Evolutionary conservation across 1,140 invertebrate species (phyloP), one percentile per base, ranked within the genome.

Genomic region (Neelides sp.): DNA sequence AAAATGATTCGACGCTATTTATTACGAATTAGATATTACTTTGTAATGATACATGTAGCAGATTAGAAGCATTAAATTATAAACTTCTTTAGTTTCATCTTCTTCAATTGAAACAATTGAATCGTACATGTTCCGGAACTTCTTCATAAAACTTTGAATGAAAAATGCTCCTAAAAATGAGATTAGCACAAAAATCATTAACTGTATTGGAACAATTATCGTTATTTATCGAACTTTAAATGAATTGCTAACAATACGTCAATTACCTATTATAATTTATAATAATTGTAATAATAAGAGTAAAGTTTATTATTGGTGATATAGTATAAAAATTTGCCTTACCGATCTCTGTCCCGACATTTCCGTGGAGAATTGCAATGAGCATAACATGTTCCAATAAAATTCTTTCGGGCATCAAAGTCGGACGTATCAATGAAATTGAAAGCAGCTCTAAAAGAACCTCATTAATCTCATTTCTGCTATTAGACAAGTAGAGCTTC

Each of bases 11-110:
- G n/a, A n/a, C n/a, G n/a, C 27, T 34, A 8, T 8, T 34, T 34
- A 34, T 15, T 34, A 46, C 19, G n/a, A 2, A 28, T 46, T 23
- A 48, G 48, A n/a, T 12, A 30, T 66, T 69, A 88, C 84, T 73
- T 91, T 91, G 64, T 95, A 96, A 66, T 84, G 86, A 63, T 91
- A 95, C 17, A 96, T 68, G 68, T 89, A 79, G 2, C 78, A 76
- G 1, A 96, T 68, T 34, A 92, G 73, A 2, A 83, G 69, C 0
- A 89, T 65, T 1, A 88, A 62, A 71, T 95, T 96, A 61, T 94
- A 87, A n/a, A 91, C 64, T 44, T 76, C 69, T 67, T 96, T 96
- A 59, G 83, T 77, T 58, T 82, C 79, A 12, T 79, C 71, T 45
- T 73, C 64, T 22, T 77, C 63, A 0, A 63, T 60, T 26, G n/a